These are phyloP conservation scores for Noctua janthina DNA, from an alignment of 2,888 invertebrate species.

Conservation along the genomic window DNA sequence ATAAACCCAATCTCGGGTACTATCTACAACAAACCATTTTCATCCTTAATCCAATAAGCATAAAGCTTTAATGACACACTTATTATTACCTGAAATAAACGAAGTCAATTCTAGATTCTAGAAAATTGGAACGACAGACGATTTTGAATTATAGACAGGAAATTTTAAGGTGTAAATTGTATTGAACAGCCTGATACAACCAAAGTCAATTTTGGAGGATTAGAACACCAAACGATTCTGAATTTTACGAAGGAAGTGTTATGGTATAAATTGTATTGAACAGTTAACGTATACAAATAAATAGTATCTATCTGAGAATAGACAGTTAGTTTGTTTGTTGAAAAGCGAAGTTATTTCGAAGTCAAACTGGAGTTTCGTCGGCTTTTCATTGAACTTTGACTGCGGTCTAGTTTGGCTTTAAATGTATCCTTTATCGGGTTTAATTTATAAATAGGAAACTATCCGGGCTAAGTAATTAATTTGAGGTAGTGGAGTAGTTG, in stretches of 20 bases:
- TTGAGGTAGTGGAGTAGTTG: background rate
- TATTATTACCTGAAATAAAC: background rate
- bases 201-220: slow-evolving; percentile 13
- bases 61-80: slow-evolving; percentile 19
- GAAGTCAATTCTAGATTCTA: background rate
- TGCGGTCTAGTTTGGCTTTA: slow-evolving; percentile 4
- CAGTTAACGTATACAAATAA: background rate
- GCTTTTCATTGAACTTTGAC: slow-evolving; percentile 24
- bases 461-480: background rate
- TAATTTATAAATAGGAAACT: slow-evolving; percentile 4
- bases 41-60: background rate
- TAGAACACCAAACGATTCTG: slow-evolving; percentile 5
- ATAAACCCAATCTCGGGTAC: slow-evolving; percentile 4
- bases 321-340: slow-evolving; percentile 20
- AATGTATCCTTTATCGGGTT: slow-evolving; percentile 10
- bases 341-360: slow-evolving; percentile 39
- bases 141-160: slow-evolving; percentile 2
- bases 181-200: background rate
- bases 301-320: background rate
- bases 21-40: slow-evolving; percentile 15
- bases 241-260: background rate
- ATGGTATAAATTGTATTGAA: slow-evolving; percentile 10
- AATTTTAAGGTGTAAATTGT: slow-evolving; percentile 3
- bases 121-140: background rate
- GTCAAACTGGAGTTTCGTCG: slow-evolving; percentile 11